A percentile compares a stretch with the other conserved stretches of the same genome.
Evolutionary conservation across 2,888 invertebrate species (phyloP).

Genomic region (Scrobipalpa atriplicella): DNA sequence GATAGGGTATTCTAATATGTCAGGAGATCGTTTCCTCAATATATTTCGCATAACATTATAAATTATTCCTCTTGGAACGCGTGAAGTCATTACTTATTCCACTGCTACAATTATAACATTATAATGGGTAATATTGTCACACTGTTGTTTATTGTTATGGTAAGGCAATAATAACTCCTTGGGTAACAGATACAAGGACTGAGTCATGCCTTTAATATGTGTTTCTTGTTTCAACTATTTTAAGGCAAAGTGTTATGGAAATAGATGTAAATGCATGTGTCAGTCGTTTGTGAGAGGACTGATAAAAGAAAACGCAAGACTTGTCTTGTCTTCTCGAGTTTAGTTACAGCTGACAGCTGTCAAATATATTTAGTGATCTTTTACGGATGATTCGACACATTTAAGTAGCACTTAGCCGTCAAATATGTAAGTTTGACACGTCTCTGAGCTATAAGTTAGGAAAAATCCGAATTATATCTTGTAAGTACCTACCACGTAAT

Average conservation of each 20-base stretch:
- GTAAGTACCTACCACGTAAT: neutral
- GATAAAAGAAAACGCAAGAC: constrained; percentile 11
- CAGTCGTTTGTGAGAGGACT: neutral
- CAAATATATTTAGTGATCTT: neutral
- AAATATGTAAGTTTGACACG: neutral
- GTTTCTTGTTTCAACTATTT: constrained; percentile 4
- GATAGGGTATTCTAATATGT: too few species aligned
- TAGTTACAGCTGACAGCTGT: constrained; percentile 16
- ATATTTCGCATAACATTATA: too few species aligned
- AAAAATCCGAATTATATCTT: neutral
- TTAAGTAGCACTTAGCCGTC: neutral
- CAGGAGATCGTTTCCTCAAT: too few species aligned
- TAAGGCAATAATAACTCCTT: neutral
- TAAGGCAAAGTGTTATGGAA: neutral
- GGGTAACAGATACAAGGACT: neutral
- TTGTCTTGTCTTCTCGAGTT: neutral
- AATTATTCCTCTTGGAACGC: too few species aligned
- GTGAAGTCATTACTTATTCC: too few species aligned
- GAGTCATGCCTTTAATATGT: neutral
- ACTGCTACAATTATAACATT: too few species aligned
- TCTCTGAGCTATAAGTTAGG: neutral
- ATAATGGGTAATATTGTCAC: neutral
- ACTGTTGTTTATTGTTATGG: neutral
- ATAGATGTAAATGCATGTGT: constrained; percentile 5
- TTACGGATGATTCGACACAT: constrained; percentile 12